Evolutionary conservation across 1,140 invertebrate species (phyloP).

Genomic region (Choristoneura fumiferana): DNA sequence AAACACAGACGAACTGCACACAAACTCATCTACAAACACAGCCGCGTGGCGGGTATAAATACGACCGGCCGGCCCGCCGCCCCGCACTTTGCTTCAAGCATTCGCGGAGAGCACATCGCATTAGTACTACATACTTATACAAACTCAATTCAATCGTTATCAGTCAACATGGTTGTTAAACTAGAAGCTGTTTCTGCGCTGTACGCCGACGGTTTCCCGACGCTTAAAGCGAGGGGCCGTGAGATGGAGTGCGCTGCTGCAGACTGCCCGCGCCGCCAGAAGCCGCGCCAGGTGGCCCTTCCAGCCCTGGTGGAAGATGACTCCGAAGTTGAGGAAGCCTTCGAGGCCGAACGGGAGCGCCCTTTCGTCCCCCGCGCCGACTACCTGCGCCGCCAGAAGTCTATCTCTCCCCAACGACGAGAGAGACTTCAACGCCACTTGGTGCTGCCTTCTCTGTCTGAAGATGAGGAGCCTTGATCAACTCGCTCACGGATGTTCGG

Average conservation of each 20-base stretch:
- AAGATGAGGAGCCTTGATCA: constrained; percentile 71
- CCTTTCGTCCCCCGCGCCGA: constrained; percentile 51
- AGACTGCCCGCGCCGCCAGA: constrained; percentile 48
- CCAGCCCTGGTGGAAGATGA: constrained; percentile 68
- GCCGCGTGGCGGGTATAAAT: constrained; percentile 47
- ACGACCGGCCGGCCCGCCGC: constrained; percentile 36
- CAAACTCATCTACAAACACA: constrained; percentile 33
- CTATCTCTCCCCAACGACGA: constrained; percentile 57
- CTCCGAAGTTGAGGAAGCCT: constrained; percentile 59
- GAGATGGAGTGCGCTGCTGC: constrained; percentile 43
- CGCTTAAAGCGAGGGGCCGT: constrained; percentile 45
- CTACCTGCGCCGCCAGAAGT: constrained; percentile 59
- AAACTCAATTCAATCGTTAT: constrained; percentile 27
- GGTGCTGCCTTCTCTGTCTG: constrained; percentile 65
- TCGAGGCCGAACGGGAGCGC: constrained; percentile 41
- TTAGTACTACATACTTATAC: constrained; percentile 1
- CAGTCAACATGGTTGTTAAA: constrained; percentile 65
- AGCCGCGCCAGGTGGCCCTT: constrained; percentile 39
- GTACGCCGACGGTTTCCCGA: constrained; percentile 65
- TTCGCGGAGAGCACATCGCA: constrained; percentile 38
- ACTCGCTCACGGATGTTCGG: constrained; percentile 27
- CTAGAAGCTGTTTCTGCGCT: constrained; percentile 57
- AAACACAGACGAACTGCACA: constrained; percentile 40
- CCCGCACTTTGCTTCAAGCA: constrained; percentile 55
- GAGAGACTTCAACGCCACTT: constrained; percentile 56